A percentile compares a stretch with the other conserved stretches of the same genome.
phyloP scores from a whole-genome alignment of 2,113 vertebrate genomes.

The Myxocyprinus asiaticus region DNA sequence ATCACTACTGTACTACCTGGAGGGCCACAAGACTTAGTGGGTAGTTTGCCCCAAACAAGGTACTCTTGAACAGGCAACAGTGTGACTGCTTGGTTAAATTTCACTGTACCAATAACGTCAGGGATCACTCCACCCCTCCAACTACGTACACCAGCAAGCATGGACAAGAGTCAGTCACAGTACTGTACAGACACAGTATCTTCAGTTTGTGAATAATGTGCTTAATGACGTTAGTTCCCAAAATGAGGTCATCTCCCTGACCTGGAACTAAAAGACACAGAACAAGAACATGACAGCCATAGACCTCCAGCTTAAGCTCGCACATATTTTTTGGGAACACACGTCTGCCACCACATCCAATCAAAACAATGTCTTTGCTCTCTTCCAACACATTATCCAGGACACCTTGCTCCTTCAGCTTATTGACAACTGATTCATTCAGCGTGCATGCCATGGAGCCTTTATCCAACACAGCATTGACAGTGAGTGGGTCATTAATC shows the following conservation, averaged over 20 bases:
- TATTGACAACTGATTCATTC: constrained; percentile 27
- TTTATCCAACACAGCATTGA: constrained; percentile 39
- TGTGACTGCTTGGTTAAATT: constrained; percentile 31
- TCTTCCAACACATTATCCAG: background rate
- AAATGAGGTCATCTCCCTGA: constrained; percentile 39
- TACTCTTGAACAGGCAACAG: constrained; percentile 28
- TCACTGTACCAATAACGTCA: constrained; percentile 32
- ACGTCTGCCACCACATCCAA: constrained; percentile 33
- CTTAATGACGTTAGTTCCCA: constrained; percentile 42
- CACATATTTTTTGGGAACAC: constrained; percentile 24
- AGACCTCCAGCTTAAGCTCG: constrained; percentile 34
- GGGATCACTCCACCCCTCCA: constrained; percentile 23
- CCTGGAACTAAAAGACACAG: constrained; percentile 38
- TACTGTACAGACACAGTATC: constrained; percentile 26
- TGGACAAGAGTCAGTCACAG: constrained; percentile 7
- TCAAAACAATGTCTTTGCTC: constrained; percentile 29
- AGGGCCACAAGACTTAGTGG: background rate
- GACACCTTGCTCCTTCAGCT: constrained; percentile 14
- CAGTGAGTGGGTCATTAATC: constrained; percentile 23
- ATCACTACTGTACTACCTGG: constrained; percentile 43
- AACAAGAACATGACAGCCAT: constrained; percentile 29
- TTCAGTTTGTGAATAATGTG: constrained; percentile 37
- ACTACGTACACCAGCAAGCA: constrained; percentile 21
- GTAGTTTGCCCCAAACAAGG: constrained; percentile 42
- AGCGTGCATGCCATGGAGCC: constrained; percentile 47